These are phyloP conservation scores for Nebria brevicollis DNA, from an alignment of 2,888 invertebrate genomes.

Conservation along the genomic window DNA sequence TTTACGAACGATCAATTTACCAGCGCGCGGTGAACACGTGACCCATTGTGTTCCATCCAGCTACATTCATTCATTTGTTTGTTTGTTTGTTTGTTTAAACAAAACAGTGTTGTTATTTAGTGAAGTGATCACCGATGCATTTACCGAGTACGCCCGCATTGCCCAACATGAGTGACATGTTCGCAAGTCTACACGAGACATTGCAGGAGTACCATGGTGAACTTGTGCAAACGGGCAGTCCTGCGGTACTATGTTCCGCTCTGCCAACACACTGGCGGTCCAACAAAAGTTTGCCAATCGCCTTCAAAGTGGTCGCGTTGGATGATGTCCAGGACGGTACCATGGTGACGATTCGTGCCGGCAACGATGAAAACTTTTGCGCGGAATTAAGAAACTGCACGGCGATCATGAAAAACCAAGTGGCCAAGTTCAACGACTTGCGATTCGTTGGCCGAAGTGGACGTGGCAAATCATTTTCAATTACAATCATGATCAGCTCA, in stretches of 20 bases:
- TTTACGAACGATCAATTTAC: neutral
- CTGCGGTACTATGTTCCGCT: constrained; percentile 92
- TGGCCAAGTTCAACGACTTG: constrained; percentile 98
- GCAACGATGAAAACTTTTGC: constrained; percentile 98
- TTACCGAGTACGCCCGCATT: constrained; percentile 69
- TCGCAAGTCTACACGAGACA: constrained; percentile 79
- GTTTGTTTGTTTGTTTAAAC: too few relatives aligned
- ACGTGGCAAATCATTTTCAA: constrained; percentile 93
- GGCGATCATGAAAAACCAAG: constrained; percentile 96
- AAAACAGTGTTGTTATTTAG: neutral
- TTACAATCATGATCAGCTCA: constrained; percentile 92
- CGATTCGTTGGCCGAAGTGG: constrained; percentile 98
- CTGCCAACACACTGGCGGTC: constrained; percentile 97
- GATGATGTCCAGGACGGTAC: constrained; percentile 96
- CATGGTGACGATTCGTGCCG: constrained; percentile 91
- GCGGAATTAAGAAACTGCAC: constrained; percentile 94
- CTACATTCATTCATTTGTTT: neutral
- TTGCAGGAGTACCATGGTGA: constrained; percentile 92
- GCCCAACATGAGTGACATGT: constrained; percentile 78
- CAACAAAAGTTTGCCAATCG: constrained; percentile 95
- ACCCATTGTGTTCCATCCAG: neutral
- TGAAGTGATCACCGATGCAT: constrained; percentile 68
- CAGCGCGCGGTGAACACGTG: neutral
- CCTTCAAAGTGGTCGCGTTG: constrained; percentile 94
- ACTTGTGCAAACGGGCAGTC: constrained; percentile 93